These are phyloP conservation scores for Eutolmus rufibarbis DNA, from an alignment of 2,888 invertebrate genomes.

Conservation along the genomic window DNA sequence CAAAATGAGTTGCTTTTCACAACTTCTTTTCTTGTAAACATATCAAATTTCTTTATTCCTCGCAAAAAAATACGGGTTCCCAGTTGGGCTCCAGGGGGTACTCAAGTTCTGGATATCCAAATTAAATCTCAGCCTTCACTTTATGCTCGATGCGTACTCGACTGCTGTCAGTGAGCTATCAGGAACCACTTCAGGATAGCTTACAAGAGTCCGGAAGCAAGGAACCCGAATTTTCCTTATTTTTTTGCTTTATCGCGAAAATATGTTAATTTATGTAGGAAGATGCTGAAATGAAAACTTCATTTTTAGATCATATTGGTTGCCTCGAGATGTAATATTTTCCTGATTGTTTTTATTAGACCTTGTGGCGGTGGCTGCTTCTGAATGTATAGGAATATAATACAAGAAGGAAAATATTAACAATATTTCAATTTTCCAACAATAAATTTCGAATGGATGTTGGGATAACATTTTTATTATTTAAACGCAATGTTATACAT, in stretches of 20 bases:
- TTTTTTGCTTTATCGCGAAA: not conserved
- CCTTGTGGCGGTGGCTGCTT: not conserved
- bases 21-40: not conserved
- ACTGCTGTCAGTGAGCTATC: not conserved
- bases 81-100: not conserved
- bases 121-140: not conserved
- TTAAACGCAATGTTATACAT: too few relatives aligned
- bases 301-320: not conserved
- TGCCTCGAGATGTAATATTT: not conserved
- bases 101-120: not conserved
- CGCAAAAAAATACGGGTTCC: not conserved
- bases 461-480: too few relatives aligned
- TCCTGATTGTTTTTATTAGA: not conserved
- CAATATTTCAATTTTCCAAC: too few relatives aligned
- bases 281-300: not conserved
- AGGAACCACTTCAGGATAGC: not conserved
- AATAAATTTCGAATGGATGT: not conserved
- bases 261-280: not conserved
- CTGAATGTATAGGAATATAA: not conserved
- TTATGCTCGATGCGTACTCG: not conserved
- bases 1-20: not conserved
- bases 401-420: not conserved
- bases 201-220: not conserved
- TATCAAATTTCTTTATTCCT: not conserved
- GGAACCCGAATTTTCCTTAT: not conserved